phyloP scores from a whole-genome alignment of 2,797 vertebrate genomes.

The Oreonectes daqikongensis region DNA sequence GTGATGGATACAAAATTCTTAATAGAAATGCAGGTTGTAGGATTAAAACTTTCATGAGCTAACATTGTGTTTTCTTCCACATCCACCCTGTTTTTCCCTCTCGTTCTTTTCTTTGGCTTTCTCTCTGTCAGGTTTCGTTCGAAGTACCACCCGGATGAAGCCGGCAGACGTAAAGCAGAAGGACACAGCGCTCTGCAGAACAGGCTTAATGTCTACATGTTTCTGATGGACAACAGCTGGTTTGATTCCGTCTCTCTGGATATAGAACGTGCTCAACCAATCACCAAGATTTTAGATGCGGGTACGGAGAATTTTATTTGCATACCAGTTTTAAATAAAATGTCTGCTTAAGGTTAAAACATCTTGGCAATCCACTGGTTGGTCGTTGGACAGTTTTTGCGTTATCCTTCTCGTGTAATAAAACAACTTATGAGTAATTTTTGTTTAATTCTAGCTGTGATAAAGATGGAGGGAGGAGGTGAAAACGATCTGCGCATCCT shows the following conservation, averaged over 20 bases:
- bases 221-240: constrained; percentile 87
- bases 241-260: constrained; percentile 86
- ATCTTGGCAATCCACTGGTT: background rate
- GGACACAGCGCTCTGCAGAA: constrained; percentile 84
- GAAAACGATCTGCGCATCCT: constrained; percentile 89
- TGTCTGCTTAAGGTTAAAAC: background rate
- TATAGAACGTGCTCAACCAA: constrained; percentile 84
- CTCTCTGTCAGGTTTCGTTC: constrained; percentile 82
- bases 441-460: constrained; percentile 78
- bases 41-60: background rate
- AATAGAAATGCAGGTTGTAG: background rate
- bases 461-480: constrained; percentile 94
- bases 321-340: background rate
- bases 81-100: constrained; percentile 25
- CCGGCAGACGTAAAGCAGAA: constrained; percentile 83
- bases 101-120: background rate
- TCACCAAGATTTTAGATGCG: constrained; percentile 89
- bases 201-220: constrained; percentile 83
- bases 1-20: background rate
- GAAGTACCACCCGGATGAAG: constrained; percentile 92
- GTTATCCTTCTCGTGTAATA: too few relatives aligned
- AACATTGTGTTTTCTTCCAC: constrained; percentile 4
- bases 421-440: too few relatives aligned
- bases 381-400: background rate
- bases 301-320: constrained; percentile 68